Base-by-base conservation (phyloP, 2,797 vertebrate genomes). In the Enteromius trimaculatus region DNA sequence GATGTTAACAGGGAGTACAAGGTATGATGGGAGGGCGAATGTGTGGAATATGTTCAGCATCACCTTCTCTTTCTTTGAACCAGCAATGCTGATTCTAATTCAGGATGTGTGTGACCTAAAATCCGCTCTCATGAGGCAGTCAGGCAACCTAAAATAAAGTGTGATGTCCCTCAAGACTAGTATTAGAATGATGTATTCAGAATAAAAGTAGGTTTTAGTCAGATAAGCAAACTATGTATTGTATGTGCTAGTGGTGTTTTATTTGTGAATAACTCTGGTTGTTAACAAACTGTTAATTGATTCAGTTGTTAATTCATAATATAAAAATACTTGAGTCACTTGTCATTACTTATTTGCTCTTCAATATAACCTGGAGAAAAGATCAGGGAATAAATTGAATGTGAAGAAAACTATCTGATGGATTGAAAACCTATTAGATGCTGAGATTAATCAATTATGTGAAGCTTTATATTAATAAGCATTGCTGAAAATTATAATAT, bases 1-100 rank as follows among this genome's bases (percentile, higher is more conserved):
- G 96, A 99, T 47, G 97, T 97, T 87, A 99, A 99, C 92, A 92
- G 96, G 87, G 95, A 97, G 53, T 99, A 96, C 89, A 98, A 99
- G 96, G 98, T 95, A 89, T 80, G 79, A n/a, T 88, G 84, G 31
- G 31, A 11, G 66, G 37, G 29, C 6, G 3, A 19, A 64, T 77
- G 29, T 26, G 14, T 26, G 8, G 17, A 29, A 62, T 16, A 29
- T 44, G 7, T 11, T 55, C 51, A 23, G 5, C 1, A 8, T 34
- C 10, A 11, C 29, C 11, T 74, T 72, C 6, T 55, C 51, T 23
- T 75, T 55, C 31, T 23, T 14, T 75, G 6, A 55, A 29, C 8
- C 23, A 72, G 42, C 44, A 21, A 49, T 29, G 42, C 8, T 72
- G 69, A 19, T 11, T 65, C 31, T 65, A 66, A 53, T 82, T 82